Base-by-base conservation (phyloP, 2,113 vertebrate genomes). In the Charina bottae region DNA sequence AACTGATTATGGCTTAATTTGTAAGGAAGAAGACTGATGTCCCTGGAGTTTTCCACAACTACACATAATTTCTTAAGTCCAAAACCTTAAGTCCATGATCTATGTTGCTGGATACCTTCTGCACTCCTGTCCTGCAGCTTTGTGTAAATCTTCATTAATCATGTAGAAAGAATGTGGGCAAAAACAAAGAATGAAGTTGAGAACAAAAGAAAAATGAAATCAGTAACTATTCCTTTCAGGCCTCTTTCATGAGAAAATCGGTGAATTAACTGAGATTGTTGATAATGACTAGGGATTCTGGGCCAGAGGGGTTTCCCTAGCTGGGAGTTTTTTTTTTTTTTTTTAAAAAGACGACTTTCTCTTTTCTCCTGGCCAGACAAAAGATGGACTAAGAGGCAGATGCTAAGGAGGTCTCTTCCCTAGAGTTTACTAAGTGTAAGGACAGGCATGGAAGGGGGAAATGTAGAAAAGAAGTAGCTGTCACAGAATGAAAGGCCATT, bases 301-400 rank as follows among this genome's bases (percentile, higher is more conserved):
- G 59, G 72, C 56, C 58, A 93, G 33, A 64, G 87, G 59, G 64
- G 72, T 85, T 88, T 91, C 86, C 72, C 58, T 91, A 33, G 19
- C 49, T 49, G 17, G 84, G 68, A 84, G 72, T 37, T 37, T 42
- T 42, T 78, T 78, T 6, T 37, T 78, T 78, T 21, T 78, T 78
- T 37, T 28, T 2, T 78, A 37, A 13, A n/a, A 19, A 83, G n/a
- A 64, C 88, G 59, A 72, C 46, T 90, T 72, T 59, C 55, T 24
- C 72, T 84, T 83, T 90, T 88, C 56, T 90, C n/a, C 26, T 88
- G 6, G n/a, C 54, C 56, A 88, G n/a, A 84, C 68, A 46, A 62
- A 90, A 59, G 58, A 87, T 7, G 60, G 60, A 92, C 33, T 3
- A n/a, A 68, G 42, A 89, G 17, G 56, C 28, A 89, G 49, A 28